A percentile compares a stretch with the other conserved stretches of the same genome.
Conservation (phyloP, 1,140 invertebrate species). For the Drosophila fuyamai region DNA sequence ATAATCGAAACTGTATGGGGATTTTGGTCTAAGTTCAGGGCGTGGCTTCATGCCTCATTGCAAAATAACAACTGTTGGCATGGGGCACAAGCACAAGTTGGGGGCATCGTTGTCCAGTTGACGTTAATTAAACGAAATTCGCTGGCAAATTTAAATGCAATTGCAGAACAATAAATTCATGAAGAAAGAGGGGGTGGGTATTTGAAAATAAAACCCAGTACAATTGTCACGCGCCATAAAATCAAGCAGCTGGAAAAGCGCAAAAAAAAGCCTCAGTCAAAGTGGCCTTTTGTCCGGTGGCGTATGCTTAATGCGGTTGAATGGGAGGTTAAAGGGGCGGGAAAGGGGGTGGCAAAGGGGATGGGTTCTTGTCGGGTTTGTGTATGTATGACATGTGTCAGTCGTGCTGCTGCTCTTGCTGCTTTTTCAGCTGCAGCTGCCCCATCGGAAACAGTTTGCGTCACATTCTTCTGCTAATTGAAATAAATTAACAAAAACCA, state of each 20-base stretch:
- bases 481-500: conserved; percentile 75
- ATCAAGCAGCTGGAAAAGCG: conserved; percentile 56
- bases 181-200: not conserved
- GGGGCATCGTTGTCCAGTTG: conserved; percentile 17
- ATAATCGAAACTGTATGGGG: conserved; percentile 10
- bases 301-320: conserved; percentile 63
- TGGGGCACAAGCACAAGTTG: conserved; percentile 26
- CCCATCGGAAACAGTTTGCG: conserved; percentile 57
- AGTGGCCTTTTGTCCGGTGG: conserved; percentile 44
- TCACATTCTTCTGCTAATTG: conserved; percentile 74
- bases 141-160: conserved; percentile 81
- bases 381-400: conserved; percentile 48
- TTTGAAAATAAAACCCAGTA: conserved; percentile 25
- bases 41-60: conserved; percentile 64
- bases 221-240: conserved; percentile 83
- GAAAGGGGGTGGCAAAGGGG: not conserved
- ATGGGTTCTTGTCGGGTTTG: not conserved
- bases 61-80: conserved; percentile 52
- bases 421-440: conserved; percentile 32
- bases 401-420: conserved; percentile 38
- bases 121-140: conserved; percentile 80
- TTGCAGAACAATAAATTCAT: conserved; percentile 71
- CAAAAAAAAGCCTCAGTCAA: conserved; percentile 31
- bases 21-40: conserved; percentile 24
- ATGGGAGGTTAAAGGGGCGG: not conserved